Evolutionary conservation across 1,140 invertebrate species (phyloP).

Genomic region (Neelides sp.): DNA sequence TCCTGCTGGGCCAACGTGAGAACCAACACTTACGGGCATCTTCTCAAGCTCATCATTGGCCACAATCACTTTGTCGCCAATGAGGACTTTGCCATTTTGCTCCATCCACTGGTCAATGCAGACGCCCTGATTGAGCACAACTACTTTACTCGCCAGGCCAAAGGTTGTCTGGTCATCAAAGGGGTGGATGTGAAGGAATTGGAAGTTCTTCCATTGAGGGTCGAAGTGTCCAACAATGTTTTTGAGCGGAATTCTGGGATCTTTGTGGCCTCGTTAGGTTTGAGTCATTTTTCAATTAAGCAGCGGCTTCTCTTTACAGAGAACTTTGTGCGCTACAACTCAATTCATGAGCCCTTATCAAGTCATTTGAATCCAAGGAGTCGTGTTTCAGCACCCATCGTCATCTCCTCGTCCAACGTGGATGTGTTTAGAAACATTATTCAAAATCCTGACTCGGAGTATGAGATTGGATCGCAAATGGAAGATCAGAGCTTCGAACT

Average conservation of each 20-base stretch:
- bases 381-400: slow-evolving; percentile 73
- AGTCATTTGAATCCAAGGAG: slow-evolving; percentile 67
- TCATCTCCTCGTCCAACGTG: slow-evolving; percentile 75
- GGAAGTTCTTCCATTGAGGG: slow-evolving; percentile 51
- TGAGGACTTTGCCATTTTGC: slow-evolving; percentile 57
- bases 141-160: slow-evolving; percentile 64
- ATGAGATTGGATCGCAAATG: slow-evolving; percentile 89
- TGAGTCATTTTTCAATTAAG: slow-evolving; percentile 63
- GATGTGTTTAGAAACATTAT: slow-evolving; percentile 82
- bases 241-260: slow-evolving; percentile 74
- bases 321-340: slow-evolving; percentile 78
- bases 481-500: slow-evolving; percentile 86
- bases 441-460: slow-evolving; percentile 75
- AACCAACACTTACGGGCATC: slow-evolving; percentile 31
- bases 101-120: slow-evolving; percentile 73
- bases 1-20: slow-evolving; percentile 53
- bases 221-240: slow-evolving; percentile 74
- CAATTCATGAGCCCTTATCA: slow-evolving; percentile 72
- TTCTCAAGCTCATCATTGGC: slow-evolving; percentile 53
- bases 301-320: slow-evolving; percentile 74
- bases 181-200: slow-evolving; percentile 62
- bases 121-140: slow-evolving; percentile 70
- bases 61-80: slow-evolving; percentile 72
- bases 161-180: slow-evolving; percentile 72
- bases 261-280: slow-evolving; percentile 72